Evolutionary conservation across 2,797 vertebrate species (phyloP).

Genomic region (Hypotaenidia okinawae): DNA sequence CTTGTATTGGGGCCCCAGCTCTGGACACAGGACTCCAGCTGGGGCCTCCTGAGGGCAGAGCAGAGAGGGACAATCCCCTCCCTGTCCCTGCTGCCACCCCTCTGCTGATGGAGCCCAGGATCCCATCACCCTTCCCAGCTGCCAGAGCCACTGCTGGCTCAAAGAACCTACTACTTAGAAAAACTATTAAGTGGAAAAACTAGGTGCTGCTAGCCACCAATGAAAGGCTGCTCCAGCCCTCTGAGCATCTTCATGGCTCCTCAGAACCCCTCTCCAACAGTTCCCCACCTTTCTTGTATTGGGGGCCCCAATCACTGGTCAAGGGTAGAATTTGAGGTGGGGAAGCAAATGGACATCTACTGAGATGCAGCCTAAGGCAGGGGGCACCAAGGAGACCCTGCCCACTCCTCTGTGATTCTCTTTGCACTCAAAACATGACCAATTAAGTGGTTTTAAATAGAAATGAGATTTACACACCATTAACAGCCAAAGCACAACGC

Average conservation of each 20-base stretch:
- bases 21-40: too few species aligned
- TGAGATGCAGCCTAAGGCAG: neutral
- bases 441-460: neutral
- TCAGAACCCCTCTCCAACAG: too few species aligned
- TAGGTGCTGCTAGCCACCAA: neutral
- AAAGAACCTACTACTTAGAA: neutral
- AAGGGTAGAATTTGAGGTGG: neutral
- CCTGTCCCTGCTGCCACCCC: too few species aligned
- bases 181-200: neutral
- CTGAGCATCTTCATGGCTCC: too few species aligned
- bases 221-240: neutral
- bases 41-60: too few species aligned
- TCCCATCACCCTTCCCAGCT: too few species aligned
- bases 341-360: neutral
- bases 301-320: too few species aligned
- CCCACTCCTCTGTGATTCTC: neutral
- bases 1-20: too few species aligned
- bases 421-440: neutral
- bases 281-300: too few species aligned
- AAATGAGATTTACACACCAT: neutral
- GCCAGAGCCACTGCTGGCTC: too few species aligned
- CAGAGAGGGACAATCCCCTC: too few species aligned
- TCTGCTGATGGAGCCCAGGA: too few species aligned
- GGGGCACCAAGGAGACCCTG: neutral
- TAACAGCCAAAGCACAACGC: neutral